Evolutionary conservation across 2,113 vertebrate genomes (phyloP).

Genomic region (Turdus rufiventris): DNA sequence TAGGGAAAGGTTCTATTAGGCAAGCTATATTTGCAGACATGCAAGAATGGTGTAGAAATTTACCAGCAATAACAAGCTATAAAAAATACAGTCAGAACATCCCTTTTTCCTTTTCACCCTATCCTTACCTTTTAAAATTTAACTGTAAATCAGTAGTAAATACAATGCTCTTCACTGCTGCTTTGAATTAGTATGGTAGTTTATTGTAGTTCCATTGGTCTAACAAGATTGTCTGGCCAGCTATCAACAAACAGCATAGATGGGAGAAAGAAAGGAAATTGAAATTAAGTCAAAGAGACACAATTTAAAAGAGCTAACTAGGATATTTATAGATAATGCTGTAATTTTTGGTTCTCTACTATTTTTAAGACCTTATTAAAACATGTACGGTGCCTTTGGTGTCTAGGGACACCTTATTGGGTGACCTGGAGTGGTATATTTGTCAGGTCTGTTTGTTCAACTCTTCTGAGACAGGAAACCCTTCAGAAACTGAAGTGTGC

Average conservation of each 20-base stretch:
- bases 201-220: not conserved
- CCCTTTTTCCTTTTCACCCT: not conserved
- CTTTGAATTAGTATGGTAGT: not conserved
- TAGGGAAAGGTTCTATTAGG: not conserved
- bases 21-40: not conserved
- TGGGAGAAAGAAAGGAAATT: not conserved
- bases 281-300: not conserved
- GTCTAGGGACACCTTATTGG: not conserved
- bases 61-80: not conserved
- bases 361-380: not conserved
- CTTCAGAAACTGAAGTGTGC: not conserved
- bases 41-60: not conserved
- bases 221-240: not conserved
- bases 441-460: not conserved
- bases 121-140: not conserved
- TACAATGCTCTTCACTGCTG: not conserved
- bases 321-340: not conserved
- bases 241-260: not conserved
- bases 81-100: not conserved
- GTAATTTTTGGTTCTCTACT: not conserved
- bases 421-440: not conserved
- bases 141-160: not conserved
- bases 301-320: not conserved
- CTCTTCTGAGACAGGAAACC: not conserved
- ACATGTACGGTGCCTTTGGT: not conserved